Evolutionary conservation across 2,113 vertebrate genomes (phyloP).

Genomic region (Spea bombifrons): DNA sequence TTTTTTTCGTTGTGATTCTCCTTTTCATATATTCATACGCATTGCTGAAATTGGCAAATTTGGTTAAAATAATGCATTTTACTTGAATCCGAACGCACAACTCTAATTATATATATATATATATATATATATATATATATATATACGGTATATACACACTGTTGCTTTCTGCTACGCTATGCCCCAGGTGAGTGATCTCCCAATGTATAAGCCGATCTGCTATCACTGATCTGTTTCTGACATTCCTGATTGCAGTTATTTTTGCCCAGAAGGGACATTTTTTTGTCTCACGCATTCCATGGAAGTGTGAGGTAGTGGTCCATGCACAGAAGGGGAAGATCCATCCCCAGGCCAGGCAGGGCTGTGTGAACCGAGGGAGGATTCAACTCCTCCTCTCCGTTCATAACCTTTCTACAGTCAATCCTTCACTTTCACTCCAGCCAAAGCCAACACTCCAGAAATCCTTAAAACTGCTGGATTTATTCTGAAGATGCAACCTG

Average conservation of each 20-base stretch:
- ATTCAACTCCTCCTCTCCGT: slow-evolving; percentile 30
- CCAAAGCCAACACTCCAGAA: slow-evolving; percentile 12
- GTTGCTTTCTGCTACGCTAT: slow-evolving; percentile 26
- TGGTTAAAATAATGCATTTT: too few species aligned
- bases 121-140: neutral
- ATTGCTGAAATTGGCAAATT: too few species aligned
- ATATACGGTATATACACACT: too few species aligned
- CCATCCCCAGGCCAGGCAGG: slow-evolving; percentile 17
- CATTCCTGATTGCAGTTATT: slow-evolving; percentile 44
- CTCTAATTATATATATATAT: neutral
- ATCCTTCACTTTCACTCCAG: slow-evolving; percentile 13
- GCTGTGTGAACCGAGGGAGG: slow-evolving; percentile 29
- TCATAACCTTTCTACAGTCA: slow-evolving; percentile 34
- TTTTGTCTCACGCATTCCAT: slow-evolving; percentile 33
- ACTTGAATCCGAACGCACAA: neutral
- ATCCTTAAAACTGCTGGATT: slow-evolving; percentile 21
- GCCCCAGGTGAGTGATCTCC: slow-evolving; percentile 26
- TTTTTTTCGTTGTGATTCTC: too few species aligned
- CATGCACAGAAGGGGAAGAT: slow-evolving; percentile 1
- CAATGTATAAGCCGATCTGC: slow-evolving; percentile 10
- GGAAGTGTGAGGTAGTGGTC: slow-evolving; percentile 42
- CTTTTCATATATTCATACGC: too few species aligned
- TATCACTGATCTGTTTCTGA: slow-evolving; percentile 19
- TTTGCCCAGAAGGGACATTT: slow-evolving; percentile 35
- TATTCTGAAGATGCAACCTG: slow-evolving; percentile 12